These are phyloP conservation scores for Heteromyza rotundicornis DNA, from an alignment of 2,888 invertebrate genomes.

Conservation along the genomic window DNA sequence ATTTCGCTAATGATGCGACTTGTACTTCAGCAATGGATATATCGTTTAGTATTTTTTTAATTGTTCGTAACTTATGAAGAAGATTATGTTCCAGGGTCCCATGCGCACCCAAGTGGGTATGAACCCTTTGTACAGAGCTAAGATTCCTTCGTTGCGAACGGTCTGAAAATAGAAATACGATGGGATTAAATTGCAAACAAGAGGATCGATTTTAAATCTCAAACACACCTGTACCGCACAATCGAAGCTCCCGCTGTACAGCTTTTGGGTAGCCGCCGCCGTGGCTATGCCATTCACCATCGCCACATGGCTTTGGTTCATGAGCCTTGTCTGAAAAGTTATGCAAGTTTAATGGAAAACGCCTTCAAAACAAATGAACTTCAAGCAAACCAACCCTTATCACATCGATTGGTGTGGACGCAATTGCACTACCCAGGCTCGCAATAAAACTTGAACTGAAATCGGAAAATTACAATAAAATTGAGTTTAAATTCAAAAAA, in stretches of 20 bases:
- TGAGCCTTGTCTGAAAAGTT: constrained; percentile 81
- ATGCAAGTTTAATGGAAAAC: no score
- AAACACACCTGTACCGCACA: constrained; percentile 72
- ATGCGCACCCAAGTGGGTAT: constrained; percentile 94
- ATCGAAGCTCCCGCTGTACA: constrained; percentile 85
- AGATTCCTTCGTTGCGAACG: constrained; percentile 83
- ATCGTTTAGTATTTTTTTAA: constrained; percentile 72
- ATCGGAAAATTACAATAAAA: constrained; percentile 1
- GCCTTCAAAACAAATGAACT: no score
- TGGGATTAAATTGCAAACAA: neutral
- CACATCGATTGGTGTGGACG: constrained; percentile 94
- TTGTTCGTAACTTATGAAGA: constrained; percentile 93
- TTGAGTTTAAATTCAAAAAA: no score
- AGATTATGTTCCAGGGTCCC: constrained; percentile 97
- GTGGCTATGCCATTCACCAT: constrained; percentile 58
- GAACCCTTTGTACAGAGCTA: constrained; percentile 93
- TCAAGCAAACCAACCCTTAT: constrained; percentile 75
- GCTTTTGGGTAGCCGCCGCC: constrained; percentile 46
- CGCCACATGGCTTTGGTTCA: constrained; percentile 83
- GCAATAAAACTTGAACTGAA: constrained; percentile 87
- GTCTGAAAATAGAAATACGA: constrained; percentile 66
- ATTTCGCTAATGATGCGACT: no score
- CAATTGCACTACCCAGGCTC: constrained; percentile 90
- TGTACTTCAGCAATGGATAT: constrained; percentile 26
- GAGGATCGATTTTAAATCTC: no score